phyloP scores from a whole-genome alignment of 1,140 invertebrate genomes.

The Aleiodes sp. region DNA sequence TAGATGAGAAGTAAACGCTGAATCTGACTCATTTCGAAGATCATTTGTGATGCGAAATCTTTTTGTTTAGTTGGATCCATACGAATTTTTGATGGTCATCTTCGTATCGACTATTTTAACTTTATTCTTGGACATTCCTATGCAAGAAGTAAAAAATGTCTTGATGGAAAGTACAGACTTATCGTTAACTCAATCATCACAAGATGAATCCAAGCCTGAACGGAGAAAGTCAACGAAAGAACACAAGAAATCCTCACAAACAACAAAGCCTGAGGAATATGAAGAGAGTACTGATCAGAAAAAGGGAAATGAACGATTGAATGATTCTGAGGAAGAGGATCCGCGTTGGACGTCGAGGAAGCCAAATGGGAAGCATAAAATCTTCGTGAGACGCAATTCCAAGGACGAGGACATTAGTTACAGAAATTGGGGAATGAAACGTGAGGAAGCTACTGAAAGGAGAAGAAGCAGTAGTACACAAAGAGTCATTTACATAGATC shows the following conservation, averaged over 20 bases:
- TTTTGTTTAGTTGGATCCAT: slow-evolving; percentile 58
- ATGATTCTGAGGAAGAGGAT: slow-evolving; percentile 16
- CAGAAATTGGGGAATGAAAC: slow-evolving; percentile 21
- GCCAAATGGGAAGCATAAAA: not conserved
- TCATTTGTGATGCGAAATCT: too few relatives aligned
- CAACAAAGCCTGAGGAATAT: slow-evolving; percentile 20
- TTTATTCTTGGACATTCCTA: slow-evolving; percentile 67
- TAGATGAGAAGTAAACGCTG: slow-evolving; percentile 35
- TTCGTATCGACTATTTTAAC: slow-evolving; percentile 59
- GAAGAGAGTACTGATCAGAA: slow-evolving; percentile 19
- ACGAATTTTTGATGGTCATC: slow-evolving; percentile 53
- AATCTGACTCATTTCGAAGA: slow-evolving; percentile 17
- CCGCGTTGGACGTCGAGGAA: not conserved
- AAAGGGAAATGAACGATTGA: slow-evolving; percentile 35
- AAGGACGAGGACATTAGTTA: slow-evolving; percentile 35
- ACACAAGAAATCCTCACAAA: slow-evolving; percentile 5
- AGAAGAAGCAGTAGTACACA: slow-evolving; percentile 37
- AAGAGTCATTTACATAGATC: slow-evolving; percentile 21
- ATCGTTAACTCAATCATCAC: slow-evolving; percentile 8
- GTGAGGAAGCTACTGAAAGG: slow-evolving; percentile 10
- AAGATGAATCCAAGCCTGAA: slow-evolving; percentile 21
- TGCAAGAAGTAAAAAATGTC: slow-evolving; percentile 67
- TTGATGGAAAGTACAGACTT: slow-evolving; percentile 57
- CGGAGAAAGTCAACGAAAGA: not conserved
- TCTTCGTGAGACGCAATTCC: not conserved